Conservation (phyloP, 2,888 invertebrate species). For the Tachina fera region DNA sequence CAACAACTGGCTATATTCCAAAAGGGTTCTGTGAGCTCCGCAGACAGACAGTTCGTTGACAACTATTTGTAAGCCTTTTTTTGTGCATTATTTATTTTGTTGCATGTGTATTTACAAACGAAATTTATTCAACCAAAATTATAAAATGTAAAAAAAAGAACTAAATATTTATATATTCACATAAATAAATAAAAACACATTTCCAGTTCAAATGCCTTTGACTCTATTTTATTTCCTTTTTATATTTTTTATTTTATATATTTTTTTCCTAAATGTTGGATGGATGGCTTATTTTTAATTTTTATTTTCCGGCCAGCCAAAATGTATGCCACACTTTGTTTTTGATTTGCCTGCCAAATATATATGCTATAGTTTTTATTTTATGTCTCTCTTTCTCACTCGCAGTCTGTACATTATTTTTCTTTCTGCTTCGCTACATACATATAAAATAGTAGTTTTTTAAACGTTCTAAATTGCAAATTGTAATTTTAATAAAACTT, state of each 20-base stretch:
- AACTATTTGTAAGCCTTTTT: slow-evolving; percentile 45
- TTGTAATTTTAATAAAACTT: slow-evolving; percentile 23
- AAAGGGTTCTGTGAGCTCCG: slow-evolving; percentile 62
- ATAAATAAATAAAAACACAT: slow-evolving; percentile 67
- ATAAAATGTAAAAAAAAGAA: slow-evolving; percentile 22
- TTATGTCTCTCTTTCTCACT: neutral
- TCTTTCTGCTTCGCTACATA: neutral
- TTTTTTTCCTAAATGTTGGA: neutral
- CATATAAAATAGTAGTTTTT: slow-evolving; percentile 7
- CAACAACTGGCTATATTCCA: slow-evolving; percentile 63
- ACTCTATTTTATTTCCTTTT: slow-evolving; percentile 65
- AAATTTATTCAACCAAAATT: slow-evolving; percentile 50
- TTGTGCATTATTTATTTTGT: slow-evolving; percentile 11
- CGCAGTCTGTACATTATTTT: neutral
- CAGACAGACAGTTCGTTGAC: slow-evolving; percentile 68
- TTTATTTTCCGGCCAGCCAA: slow-evolving; percentile 64
- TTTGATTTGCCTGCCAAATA: slow-evolving; percentile 63
- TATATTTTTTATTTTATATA: slow-evolving; percentile 59
- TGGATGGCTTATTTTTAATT: slow-evolving; percentile 54
- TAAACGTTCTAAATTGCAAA: slow-evolving; percentile 48
- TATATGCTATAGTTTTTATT: slow-evolving; percentile 43
- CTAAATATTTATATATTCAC: neutral
- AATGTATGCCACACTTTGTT: slow-evolving; percentile 71
- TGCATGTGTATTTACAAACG: slow-evolving; percentile 39
- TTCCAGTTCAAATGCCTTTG: slow-evolving; percentile 68